phyloP scores from a whole-genome alignment of 35 echinoderm and acorn worm species.

The Patiria miniata region DNA sequence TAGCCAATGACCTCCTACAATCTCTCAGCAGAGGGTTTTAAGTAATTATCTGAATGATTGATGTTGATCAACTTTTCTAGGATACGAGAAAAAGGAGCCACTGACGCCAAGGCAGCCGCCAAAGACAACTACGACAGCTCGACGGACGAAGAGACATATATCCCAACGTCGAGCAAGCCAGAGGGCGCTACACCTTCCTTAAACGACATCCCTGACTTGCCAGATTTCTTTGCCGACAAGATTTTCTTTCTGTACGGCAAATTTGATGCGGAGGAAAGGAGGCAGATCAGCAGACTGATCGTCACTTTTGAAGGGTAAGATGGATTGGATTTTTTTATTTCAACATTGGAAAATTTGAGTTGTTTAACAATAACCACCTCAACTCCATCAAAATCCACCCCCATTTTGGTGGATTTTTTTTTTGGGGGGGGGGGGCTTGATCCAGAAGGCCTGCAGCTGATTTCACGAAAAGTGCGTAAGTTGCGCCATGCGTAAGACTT shows the following conservation, averaged over 20 bases:
- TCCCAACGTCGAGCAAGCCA: background rate
- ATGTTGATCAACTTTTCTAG: background rate
- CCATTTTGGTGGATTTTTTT: too few relatives aligned
- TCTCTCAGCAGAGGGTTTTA: too few relatives aligned
- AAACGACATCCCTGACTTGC: constrained; percentile 69
- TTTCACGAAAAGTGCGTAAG: too few relatives aligned
- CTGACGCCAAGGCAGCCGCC: constrained; percentile 25
- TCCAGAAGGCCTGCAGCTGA: too few relatives aligned
- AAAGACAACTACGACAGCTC: constrained; percentile 65
- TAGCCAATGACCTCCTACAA: too few relatives aligned
- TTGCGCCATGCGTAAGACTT: too few relatives aligned
- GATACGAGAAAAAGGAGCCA: background rate
- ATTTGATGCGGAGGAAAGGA: constrained; percentile 69
- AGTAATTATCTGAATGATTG: too few relatives aligned
- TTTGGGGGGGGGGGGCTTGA: too few relatives aligned
- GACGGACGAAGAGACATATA: constrained; percentile 56
- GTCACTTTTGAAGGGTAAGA: constrained; percentile 89
- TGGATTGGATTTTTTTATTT: too few relatives aligned
- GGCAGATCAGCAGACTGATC: constrained; percentile 76
- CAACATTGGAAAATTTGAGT: too few relatives aligned
- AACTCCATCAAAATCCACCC: too few relatives aligned
- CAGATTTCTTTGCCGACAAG: constrained; percentile 77
- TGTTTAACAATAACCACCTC: too few relatives aligned
- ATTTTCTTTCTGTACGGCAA: constrained; percentile 85
- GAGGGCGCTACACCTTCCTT: background rate